Conservation (phyloP, 2,113 vertebrate species). For the Tragelaphus buxtoni region DNA sequence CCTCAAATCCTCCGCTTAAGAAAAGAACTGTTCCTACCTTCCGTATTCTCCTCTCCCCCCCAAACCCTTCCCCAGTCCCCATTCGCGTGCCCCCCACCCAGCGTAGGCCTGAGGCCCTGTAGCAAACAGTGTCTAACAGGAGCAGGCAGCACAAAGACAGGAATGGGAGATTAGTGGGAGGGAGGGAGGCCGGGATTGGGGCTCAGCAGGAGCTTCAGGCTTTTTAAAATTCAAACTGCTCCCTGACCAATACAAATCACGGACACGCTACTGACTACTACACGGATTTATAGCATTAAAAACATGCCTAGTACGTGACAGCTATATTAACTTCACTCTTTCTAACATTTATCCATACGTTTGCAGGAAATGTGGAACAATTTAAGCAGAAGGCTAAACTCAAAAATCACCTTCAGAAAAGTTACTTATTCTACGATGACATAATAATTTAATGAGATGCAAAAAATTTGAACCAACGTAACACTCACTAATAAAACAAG, state of each 20-base stretch:
- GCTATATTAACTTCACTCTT: conserved; percentile 84
- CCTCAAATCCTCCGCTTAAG: conserved; percentile 24
- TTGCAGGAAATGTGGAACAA: neutral
- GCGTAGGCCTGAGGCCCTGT: conserved; percentile 79
- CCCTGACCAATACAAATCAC: conserved; percentile 86
- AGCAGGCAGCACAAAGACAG: conserved; percentile 89
- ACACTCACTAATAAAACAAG: conserved; percentile 48
- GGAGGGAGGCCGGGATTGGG: conserved; percentile 84
- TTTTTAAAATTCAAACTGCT: conserved; percentile 88
- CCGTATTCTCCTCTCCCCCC: neutral
- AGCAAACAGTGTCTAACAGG: conserved; percentile 82
- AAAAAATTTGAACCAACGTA: conserved; percentile 41
- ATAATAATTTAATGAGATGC: conserved; percentile 47
- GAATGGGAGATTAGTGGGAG: conserved; percentile 86
- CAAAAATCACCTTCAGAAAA: conserved; percentile 61
- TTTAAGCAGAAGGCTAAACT: conserved; percentile 45
- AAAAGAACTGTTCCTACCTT: conserved; percentile 64
- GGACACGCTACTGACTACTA: conserved; percentile 83
- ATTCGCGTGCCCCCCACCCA: conserved; percentile 22
- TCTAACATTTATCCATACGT: conserved; percentile 71
- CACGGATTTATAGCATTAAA: conserved; percentile 85
- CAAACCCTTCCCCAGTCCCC: neutral
- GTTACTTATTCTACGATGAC: conserved; percentile 60
- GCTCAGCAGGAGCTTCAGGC: conserved; percentile 85
- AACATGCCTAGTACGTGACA: conserved; percentile 82